Evolutionary conservation across 2,888 invertebrate genomes (phyloP), one percentile per base, ranked within the genome.

Genomic region (Zele albiditarsus): DNA sequence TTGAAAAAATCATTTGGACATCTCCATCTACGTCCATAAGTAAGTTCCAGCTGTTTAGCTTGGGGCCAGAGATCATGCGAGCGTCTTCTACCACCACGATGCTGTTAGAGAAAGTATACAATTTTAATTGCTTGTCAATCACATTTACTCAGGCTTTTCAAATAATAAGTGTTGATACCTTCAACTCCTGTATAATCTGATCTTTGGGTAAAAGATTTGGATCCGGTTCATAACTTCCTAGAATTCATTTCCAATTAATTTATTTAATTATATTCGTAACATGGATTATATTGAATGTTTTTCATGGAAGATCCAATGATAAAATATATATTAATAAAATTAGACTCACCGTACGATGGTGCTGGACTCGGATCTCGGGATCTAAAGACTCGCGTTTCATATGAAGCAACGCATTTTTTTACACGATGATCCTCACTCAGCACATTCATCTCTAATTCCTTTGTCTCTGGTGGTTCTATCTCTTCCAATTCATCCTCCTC

Each of bases 1-100:
- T 96, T 95, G 91, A 96, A 97, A 60, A 96, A 94, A 84, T 96
- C 96, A 85, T 96, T 94, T 3, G 97, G 96, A 67, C 94, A 92
- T 83, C 93, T 92, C 95, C 96, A 95, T 84, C 92, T 92, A 57
- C 95, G 91, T 6, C 95, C 95, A 28, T 95, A 95, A 14, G 95
- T 95, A 70, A 95, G 91, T 70, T 95, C 93, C 60, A 95, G 89
- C 8, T 95, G 95, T 74, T 94, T 91, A 81, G 93, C 93, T 82
- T 93, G 92, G 2, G 95, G 94, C 79, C 89, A 89, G 46, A 89
- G 84, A 0, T 88, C 88, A 72, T 85, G 83, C 71, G 87, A 86
- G 53, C 81, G 85, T 80, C 85, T 88, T 81, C 83, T 86, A 76
- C 85, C 87, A 79, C 83, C 84, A 78, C 80, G 86, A 76, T 89